Conservation (phyloP, 2,888 invertebrate species). For the Oscheius sp. region DNA sequence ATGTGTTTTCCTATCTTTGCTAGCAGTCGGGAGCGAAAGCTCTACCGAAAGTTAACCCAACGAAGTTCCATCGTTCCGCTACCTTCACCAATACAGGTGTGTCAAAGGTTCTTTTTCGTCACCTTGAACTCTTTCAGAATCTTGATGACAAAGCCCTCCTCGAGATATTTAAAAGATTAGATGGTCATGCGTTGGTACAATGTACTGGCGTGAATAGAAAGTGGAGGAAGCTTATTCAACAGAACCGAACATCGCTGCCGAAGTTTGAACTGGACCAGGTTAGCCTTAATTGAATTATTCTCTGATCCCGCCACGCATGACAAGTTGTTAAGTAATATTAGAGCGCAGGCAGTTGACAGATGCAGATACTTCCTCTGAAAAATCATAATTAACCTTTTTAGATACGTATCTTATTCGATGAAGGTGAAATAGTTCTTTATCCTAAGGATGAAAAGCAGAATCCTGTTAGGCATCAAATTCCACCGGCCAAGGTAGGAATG, state of each 20-base stretch:
- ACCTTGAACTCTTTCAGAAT: conserved; percentile 36
- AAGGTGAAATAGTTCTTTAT: conserved; percentile 59
- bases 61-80: not conserved
- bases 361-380: too few relatives aligned
- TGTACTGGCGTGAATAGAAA: conserved; percentile 47
- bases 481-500: conserved; percentile 47
- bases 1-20: conserved; percentile 19
- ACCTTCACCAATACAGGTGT: conserved; percentile 18
- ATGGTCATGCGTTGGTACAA: conserved; percentile 33
- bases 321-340: too few relatives aligned
- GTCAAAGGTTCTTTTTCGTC: not conserved
- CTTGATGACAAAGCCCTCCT: conserved; percentile 39
- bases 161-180: conserved; percentile 40
- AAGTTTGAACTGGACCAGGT: conserved; percentile 57
- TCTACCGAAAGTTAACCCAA: conserved; percentile 7
- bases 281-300: not conserved
- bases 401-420: conserved; percentile 61
- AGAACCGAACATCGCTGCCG: conserved; percentile 32
- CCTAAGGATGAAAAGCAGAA: conserved; percentile 53
- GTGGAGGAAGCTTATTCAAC: conserved; percentile 43
- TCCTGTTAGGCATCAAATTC: conserved; percentile 52
- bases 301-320: too few relatives aligned
- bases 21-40: conserved; percentile 1
- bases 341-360: too few relatives aligned
- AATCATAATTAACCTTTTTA: conserved; percentile 27